Percentiles rank a stretch among this genome's conserved stretches.
Evolutionary conservation across 2,797 vertebrate species (phyloP).

Genomic region (Podarcis siculus): DNA sequence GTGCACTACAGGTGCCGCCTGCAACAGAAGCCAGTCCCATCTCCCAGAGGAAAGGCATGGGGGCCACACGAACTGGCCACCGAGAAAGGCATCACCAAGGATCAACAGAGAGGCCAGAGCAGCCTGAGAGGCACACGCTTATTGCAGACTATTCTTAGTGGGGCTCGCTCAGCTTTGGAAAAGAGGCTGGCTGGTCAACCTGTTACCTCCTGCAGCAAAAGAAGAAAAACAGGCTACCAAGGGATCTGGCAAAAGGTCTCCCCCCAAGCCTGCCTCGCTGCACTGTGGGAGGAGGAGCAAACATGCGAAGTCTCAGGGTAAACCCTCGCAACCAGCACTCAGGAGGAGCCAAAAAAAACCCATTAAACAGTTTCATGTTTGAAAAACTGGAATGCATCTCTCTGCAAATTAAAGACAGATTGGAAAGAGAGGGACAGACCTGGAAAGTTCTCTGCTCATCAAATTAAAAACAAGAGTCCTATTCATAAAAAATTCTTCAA

Average conservation of each 20-base stretch:
- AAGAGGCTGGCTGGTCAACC: not conserved
- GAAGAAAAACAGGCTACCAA: not conserved
- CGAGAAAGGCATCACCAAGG: not conserved
- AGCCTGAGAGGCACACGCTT: constrained; percentile 1
- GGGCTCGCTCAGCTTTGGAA: constrained; percentile 23
- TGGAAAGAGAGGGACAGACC: constrained; percentile 70
- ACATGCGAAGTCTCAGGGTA: constrained; percentile 40
- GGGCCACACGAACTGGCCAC: too few species aligned
- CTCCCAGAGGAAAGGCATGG: too few species aligned
- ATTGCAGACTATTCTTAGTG: constrained; percentile 46
- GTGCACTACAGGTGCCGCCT: too few species aligned
- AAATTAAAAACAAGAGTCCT: constrained; percentile 79
- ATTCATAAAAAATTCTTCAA: constrained; percentile 70
- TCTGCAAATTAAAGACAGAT: constrained; percentile 80
- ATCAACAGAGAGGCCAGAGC: not conserved
- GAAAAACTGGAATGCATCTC: constrained; percentile 75
- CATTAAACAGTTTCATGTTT: constrained; percentile 68
- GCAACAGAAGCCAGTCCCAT: too few species aligned
- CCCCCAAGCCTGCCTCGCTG: constrained; percentile 24
- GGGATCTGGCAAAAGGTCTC: constrained; percentile 22
- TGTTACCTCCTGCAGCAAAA: not conserved
- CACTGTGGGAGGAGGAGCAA: constrained; percentile 46
- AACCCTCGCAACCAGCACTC: constrained; percentile 47
- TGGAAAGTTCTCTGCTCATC: constrained; percentile 78
- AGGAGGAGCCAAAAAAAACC: constrained; percentile 58